phyloP scores from a whole-genome alignment of 2,888 invertebrate species.

The Drosophila fungiperda region DNA sequence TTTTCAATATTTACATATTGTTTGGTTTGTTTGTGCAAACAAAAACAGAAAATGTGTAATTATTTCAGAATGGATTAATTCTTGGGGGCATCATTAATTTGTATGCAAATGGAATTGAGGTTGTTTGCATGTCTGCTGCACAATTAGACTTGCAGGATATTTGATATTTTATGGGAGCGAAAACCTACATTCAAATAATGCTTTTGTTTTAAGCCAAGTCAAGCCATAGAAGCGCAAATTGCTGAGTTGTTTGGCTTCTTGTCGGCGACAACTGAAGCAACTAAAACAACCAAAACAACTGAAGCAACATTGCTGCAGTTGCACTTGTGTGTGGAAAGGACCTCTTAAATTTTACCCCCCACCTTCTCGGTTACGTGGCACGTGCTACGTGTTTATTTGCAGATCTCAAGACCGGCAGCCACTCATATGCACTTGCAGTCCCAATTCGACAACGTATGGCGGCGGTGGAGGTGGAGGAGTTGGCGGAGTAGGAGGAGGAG shows the following conservation, averaged over 20 bases:
- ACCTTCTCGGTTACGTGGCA: neutral
- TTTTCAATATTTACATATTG: no score
- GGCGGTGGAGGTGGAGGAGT: neutral
- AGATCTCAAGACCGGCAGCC: conserved; percentile 67
- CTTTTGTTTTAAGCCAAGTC: conserved; percentile 14
- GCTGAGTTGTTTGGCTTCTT: conserved; percentile 44
- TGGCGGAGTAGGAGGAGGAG: neutral
- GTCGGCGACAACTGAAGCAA: conserved; percentile 12
- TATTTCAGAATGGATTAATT: neutral
- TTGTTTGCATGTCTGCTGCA: conserved; percentile 14
- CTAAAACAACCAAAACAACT: conserved; percentile 14
- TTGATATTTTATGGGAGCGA: conserved; percentile 1
- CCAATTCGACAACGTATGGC: conserved; percentile 53
- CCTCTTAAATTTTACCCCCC: neutral
- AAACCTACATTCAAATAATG: conserved; percentile 33
- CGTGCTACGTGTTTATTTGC: conserved; percentile 35
- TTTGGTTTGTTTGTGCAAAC: neutral
- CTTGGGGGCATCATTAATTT: neutral
- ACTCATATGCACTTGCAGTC: conserved; percentile 65
- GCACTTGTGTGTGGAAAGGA: conserved; percentile 26
- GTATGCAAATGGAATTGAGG: conserved; percentile 10
- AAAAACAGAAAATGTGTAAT: conserved; percentile 2
- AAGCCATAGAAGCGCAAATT: conserved; percentile 49
- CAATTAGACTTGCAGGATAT: conserved; percentile 21
- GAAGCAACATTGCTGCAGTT: conserved; percentile 41